Conservation (phyloP, 2,797 vertebrate genomes). For the Sebastolobus altivelis region DNA sequence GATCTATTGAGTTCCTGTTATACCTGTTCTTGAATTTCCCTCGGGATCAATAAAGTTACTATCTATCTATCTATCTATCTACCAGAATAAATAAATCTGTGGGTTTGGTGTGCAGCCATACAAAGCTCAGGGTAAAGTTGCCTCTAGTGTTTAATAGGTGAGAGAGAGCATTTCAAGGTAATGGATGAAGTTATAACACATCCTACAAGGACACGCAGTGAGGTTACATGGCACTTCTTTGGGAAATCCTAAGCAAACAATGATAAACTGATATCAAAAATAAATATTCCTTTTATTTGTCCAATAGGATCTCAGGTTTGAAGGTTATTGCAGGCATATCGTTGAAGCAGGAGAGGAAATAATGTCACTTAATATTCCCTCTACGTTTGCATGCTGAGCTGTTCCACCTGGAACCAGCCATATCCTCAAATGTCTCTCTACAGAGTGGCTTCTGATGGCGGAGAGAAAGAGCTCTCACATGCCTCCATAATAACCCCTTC, state of each 20-base stretch:
- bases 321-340: neutral
- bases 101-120: neutral
- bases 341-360: neutral
- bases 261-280: neutral
- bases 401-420: slow-evolving; percentile 9
- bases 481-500: slow-evolving; percentile 34
- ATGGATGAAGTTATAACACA: neutral
- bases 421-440: slow-evolving; percentile 18
- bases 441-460: slow-evolving; percentile 19
- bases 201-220: neutral
- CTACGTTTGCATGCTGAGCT: neutral
- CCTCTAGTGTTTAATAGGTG: neutral
- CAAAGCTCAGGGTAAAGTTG: neutral
- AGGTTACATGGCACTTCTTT: neutral
- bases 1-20: neutral
- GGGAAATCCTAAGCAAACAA: neutral
- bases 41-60: too few relatives aligned
- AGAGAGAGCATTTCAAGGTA: neutral
- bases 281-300: neutral
- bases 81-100: neutral
- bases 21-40: neutral
- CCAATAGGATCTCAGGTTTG: neutral
- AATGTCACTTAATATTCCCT: neutral
- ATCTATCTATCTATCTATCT: too few relatives aligned
- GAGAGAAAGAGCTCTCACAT: slow-evolving; percentile 37